Base-by-base conservation (phyloP, 2,797 vertebrate species). In the Gallinago stenura region DNA sequence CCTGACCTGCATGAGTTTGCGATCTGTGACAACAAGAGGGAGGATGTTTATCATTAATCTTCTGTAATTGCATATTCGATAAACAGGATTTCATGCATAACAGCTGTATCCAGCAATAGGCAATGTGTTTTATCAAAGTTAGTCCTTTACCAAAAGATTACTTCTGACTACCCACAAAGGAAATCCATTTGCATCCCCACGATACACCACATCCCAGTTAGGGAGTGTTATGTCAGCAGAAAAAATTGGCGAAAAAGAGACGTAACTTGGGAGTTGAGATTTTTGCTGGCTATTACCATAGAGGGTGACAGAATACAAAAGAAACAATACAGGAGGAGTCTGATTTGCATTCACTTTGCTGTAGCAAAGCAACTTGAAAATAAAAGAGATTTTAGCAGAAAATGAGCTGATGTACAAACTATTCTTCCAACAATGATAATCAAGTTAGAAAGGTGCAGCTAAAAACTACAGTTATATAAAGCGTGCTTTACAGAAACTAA, bases 311-410 rank as follows among this genome's bases (percentile, higher is more conserved):
- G n/a, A 92, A 90, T 19, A 87, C 58, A 90, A 73, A 85, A 93
- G 70, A 89, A 66, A 60, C 0, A 0, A 71, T 15, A 78, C 31
- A 58, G 65, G 79, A 68, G 45, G 0, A 70, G 31, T 80, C 18
- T 69, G 71, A 72, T 87, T 75, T 65, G 70, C 60, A 56, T 91
- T 87, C 51, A 41, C 57, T 83, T 72, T 56, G 65, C 69, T 60
- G 54, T 70, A 64, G 56, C 17, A 94, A 81, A 91, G 73, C 48
- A 83, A 82, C 48, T 80, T 37, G 39, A 1, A 4, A 28, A 60
- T 45, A 41, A 72, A 86, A 87, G 46, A 90, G 3, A 89, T 93
- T 93, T 95, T 90, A 87, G 73, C 45, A 85, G 45, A 89, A 87
- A 88, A 91, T 43, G 87, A 39, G 12, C 18, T 65, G 43, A 78